Evolutionary conservation across 2,113 vertebrate genomes (phyloP), one percentile per base, ranked within the genome.

Genomic region (Myocastor coypus): DNA sequence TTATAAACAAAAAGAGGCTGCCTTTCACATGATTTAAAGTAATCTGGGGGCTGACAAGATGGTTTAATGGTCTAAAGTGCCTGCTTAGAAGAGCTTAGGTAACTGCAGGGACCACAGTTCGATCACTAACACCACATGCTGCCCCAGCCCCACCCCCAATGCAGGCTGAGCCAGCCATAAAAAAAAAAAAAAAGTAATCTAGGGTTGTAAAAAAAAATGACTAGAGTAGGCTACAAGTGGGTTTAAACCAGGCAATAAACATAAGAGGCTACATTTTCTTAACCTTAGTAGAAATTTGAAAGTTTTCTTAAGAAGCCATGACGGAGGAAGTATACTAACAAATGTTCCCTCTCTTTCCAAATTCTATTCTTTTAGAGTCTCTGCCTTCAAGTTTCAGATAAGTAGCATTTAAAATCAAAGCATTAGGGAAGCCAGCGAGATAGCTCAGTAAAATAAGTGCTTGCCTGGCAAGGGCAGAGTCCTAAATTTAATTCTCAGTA

Each of bases 1-100:
- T 94, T 94, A 73, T 66, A 93, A 77, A 85, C 75, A 40, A 94
- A 83, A 87, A 66, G 46, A 96, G 96, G 84, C n/a, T 61, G 34
- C 66, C 32, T 40, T 17, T 46, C 28, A 73, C 30, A 90, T 88
- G 8, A 40, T 84, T 87, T 80, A 91, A 92, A 96, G 94, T 81
- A 94, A 83, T 40, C 50, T 22, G 20, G 7, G 40, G 6, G n/a
- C n/a, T n/a, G n/a, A n/a, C n/a, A n/a, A n/a, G n/a, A n/a, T n/a
- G n/a, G n/a, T n/a, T n/a, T n/a, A n/a, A n/a, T n/a, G n/a, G 46
- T 46, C 4, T 46, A 46, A 46, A 46, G 46, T 5, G 46, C 46
- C 46, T 46, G 46, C 46, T 46, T 46, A 46, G 46, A 8, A 46
- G 8, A 46, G 46, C 46, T 46, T 46, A 46, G 46, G 46, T 8